Conservation (phyloP, 2,797 vertebrate species). For the Gambusia yucatana region DNA sequence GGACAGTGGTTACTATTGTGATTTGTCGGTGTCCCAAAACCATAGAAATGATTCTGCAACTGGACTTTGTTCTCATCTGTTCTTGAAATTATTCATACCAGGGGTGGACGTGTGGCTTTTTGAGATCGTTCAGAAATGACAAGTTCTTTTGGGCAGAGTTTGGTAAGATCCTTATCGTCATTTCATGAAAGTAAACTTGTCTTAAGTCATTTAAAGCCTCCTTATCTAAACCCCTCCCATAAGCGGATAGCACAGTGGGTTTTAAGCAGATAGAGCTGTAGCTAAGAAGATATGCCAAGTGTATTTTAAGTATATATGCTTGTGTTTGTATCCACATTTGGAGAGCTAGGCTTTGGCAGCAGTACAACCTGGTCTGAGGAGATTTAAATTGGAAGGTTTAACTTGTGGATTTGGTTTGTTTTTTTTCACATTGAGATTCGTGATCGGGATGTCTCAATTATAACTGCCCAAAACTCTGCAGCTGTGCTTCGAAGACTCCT, state of each 20-base stretch:
- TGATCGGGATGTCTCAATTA: constrained; percentile 13
- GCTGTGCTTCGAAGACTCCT: constrained; percentile 21
- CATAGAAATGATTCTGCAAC: neutral
- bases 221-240: constrained; percentile 34
- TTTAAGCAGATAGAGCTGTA: constrained; percentile 52
- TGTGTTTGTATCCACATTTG: constrained; percentile 33
- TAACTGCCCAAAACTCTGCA: neutral
- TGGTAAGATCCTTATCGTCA: constrained; percentile 19
- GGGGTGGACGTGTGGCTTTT: neutral
- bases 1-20: neutral
- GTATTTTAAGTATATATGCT: constrained; percentile 33
- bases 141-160: constrained; percentile 28
- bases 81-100: neutral
- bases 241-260: constrained; percentile 28
- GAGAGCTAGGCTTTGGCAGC: constrained; percentile 18
- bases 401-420: constrained; percentile 11
- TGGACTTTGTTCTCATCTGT: neutral
- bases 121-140: constrained; percentile 7
- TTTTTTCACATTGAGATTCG: constrained; percentile 4
- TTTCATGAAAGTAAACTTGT: constrained; percentile 43
- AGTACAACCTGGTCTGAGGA: constrained; percentile 16
- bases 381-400: constrained; percentile 36
- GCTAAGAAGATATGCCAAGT: constrained; percentile 42
- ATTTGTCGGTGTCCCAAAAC: neutral
- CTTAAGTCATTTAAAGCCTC: constrained; percentile 32